Evolutionary conservation across 2,888 invertebrate species (phyloP).

Genomic region (Creontiades dilutus): DNA sequence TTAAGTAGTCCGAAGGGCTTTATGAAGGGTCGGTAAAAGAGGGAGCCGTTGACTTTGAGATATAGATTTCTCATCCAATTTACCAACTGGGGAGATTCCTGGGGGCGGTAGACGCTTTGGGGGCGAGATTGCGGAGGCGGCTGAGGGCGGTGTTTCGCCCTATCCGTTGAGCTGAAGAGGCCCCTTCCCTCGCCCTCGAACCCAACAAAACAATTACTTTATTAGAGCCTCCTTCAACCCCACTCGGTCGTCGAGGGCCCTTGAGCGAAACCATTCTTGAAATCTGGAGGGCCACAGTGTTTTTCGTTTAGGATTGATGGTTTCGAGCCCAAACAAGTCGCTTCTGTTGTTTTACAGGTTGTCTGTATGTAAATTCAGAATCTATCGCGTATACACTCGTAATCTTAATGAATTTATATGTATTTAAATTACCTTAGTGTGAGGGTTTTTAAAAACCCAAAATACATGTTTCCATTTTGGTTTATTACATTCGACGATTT

Average conservation of each 20-base stretch:
- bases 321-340: neutral
- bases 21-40: constrained; percentile 35
- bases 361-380: too few species aligned
- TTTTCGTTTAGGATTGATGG: neutral
- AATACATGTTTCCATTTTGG: too few species aligned
- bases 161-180: neutral
- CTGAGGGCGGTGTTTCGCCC: constrained; percentile 16
- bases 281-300: neutral
- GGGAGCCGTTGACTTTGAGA: constrained; percentile 65
- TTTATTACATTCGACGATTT: too few species aligned
- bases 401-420: too few species aligned
- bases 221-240: constrained; percentile 63
- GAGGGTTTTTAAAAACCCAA: too few species aligned
- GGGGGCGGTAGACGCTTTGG: neutral
- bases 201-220: constrained; percentile 70
- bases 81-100: constrained; percentile 39
- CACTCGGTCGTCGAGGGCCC: constrained; percentile 46
- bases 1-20: constrained; percentile 69
- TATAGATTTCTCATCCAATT: constrained; percentile 73
- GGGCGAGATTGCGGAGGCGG: neutral
- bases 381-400: too few species aligned
- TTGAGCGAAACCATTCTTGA: constrained; percentile 19
- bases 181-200: too few species aligned
- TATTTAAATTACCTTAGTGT: too few species aligned
- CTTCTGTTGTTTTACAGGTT: neutral